Base-by-base conservation (phyloP, 2,113 vertebrate species). In the Apus apus region DNA sequence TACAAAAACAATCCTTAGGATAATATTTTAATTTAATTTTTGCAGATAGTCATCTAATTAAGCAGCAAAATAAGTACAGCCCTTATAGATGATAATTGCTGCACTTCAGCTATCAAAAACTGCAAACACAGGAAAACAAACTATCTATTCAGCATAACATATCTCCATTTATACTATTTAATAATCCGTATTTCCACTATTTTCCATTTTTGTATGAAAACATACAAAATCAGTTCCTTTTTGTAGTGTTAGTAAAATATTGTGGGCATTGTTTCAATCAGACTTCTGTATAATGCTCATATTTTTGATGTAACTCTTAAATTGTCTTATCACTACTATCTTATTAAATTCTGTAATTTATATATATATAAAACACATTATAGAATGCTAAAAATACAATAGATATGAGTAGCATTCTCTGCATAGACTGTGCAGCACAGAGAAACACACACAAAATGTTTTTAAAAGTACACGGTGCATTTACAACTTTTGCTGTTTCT, bases 151-250 rank as follows among this genome's bases (percentile, higher is more conserved):
- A 85, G 4, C 10, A 34, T 34, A 61, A 40, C 4, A 15, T 36
- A 36, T 29, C 27, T 81, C 38, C 11, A 54, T 43, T 45, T 74
- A 58, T 22, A 5, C 2, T 73, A 8, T 50, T 67, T 58, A 8
- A 25, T 58, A 65, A 66, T 73, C 11, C 1, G 0, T 13, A 71
- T 65, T 83, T 88, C 25, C 8, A 29, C 9, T 20, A 43, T 12
- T n/a, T n/a, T n/a, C n/a, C n/a, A n/a, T n/a, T n/a, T n/a, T n/a
- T n/a, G n/a, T n/a, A n/a, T 20, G 22, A 71, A 90, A 88, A 34
- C 2, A 84, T 26, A 50, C 0, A 83, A 62, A 53, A 81, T 38
- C 12, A 17, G 3, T n/a, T 71, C 26, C 0, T 65, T 73, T 50
- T 15, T 21, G 3, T 45, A 53, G 2, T n/a, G 89, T 73, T 50